Evolutionary conservation across 2,888 invertebrate genomes (phyloP), one percentile per base, ranked within the genome.

Genomic region (Drosophila quinaria): DNA sequence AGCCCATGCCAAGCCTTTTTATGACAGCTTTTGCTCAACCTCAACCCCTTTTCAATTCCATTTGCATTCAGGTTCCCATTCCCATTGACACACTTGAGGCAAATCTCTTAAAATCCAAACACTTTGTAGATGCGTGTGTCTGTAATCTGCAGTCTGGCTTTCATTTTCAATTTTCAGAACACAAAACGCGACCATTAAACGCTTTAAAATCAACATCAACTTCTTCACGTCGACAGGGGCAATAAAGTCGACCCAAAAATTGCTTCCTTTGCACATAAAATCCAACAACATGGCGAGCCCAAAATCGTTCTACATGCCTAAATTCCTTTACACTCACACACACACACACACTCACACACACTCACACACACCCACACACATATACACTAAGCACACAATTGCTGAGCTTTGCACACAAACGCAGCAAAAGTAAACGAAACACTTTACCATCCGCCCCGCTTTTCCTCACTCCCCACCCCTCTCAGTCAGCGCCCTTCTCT

Each of bases 181-280:
- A 65, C 67, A 62, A 78, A 72, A 74, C 78, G 78, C 62, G 69
- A 59, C 86, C 80, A 80, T 85, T 85, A 85, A 87, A 87, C 86
- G 84, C 88, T 85, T 85, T 85, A 85, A 85, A 85, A 85, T 86
- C 86, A 85, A 88, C 86, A 85, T 78, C 70, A 85, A 58, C 87
- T 74, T 55, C 72, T 76, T 54, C 70, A 66, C 65, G 73, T 60
- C 81, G 80, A 73, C 86, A 72, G 73, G 56, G 88, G 86, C 84
- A 85, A 87, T 85, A 85, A 87, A 87, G 83, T 86, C 84, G 88
- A 85, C 86, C 83, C 88, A 77, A 73, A 85, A 85, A 85, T 85
- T 85, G 84, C 86, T 85, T 85, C 80, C 88, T 85, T 59, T 51
- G 70, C 84, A 83, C 84, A 85, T 85, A 82, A 85, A 85, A 86